Percentiles rank a stretch among this genome's conserved stretches.
These are phyloP conservation scores for Meleagris gallopavo DNA, from an alignment of 2,113 vertebrate genomes.

Conservation along the genomic window DNA sequence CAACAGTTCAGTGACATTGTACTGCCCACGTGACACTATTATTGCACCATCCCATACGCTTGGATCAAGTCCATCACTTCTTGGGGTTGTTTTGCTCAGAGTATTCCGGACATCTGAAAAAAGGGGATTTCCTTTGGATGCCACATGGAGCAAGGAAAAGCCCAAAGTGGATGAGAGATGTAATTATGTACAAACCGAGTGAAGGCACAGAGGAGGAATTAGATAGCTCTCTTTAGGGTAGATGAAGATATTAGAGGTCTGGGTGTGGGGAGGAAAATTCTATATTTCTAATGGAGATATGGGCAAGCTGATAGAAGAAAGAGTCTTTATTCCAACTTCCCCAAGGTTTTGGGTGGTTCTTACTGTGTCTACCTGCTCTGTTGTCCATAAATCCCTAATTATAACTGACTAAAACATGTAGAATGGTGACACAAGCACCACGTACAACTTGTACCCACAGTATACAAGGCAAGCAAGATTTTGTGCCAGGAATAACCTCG, in stretches of 20 bases:
- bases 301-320: background rate
- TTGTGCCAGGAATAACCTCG: background rate
- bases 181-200: no score
- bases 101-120: rapidly evolving
- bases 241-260: background rate
- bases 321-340: background rate
- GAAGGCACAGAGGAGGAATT: background rate
- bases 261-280: background rate
- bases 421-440: background rate
- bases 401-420: rapidly evolving
- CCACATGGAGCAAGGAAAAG: background rate
- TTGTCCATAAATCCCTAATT: background rate
- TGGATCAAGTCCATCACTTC: no score
- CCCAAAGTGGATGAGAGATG: no score
- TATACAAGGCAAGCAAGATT: background rate
- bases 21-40: rapidly evolving
- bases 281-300: background rate
- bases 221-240: background rate
- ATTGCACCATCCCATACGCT: rapidly evolving
- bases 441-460: background rate
- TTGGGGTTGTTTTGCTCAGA: no score
- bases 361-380: background rate
- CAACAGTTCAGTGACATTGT: rapidly evolving
- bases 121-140: rapidly evolving
- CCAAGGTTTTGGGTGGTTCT: background rate